A percentile compares a stretch with the other conserved stretches of the same genome.
Evolutionary conservation across 2,888 invertebrate species (phyloP).

Genomic region (Diadegma fenestrale): DNA sequence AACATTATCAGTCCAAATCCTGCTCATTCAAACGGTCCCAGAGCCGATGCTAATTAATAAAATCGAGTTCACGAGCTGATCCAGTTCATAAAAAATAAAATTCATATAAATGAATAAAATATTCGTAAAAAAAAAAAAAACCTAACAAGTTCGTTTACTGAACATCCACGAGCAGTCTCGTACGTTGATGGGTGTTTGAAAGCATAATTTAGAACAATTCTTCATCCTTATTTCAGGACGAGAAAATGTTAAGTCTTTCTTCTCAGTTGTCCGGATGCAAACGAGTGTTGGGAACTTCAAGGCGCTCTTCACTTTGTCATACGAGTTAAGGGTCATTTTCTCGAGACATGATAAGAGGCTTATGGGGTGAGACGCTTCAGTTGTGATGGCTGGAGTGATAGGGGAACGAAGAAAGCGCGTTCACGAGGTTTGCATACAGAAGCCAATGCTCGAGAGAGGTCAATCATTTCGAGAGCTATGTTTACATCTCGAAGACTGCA

Average conservation of each 20-base stretch:
- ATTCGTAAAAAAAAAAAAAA: neutral
- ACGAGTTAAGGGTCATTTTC: constrained; percentile 34
- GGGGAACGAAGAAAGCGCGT: neutral
- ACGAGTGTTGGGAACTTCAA: constrained; percentile 2
- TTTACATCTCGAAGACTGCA: constrained; percentile 3
- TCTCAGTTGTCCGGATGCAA: neutral
- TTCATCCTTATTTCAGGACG: neutral
- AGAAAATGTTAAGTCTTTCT: neutral
- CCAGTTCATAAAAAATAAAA: no score
- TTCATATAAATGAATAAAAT: no score
- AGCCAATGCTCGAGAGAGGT: constrained; percentile 27
- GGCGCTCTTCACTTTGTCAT: neutral
- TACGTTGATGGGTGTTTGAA: neutral
- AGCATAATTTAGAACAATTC: neutral
- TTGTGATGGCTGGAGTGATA: neutral
- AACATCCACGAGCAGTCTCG: no score
- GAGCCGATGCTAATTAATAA: no score
- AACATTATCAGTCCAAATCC: no score
- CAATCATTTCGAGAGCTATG: constrained; percentile 15
- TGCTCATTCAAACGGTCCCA: no score
- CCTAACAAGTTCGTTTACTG: neutral
- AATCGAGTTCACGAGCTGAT: no score
- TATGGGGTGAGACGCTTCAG: neutral
- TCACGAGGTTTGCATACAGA: neutral
- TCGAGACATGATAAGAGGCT: constrained; percentile 28